These are phyloP conservation scores for Petrolisthes cinctipes DNA, from an alignment of 2,888 invertebrate species.

Conservation along the genomic window DNA sequence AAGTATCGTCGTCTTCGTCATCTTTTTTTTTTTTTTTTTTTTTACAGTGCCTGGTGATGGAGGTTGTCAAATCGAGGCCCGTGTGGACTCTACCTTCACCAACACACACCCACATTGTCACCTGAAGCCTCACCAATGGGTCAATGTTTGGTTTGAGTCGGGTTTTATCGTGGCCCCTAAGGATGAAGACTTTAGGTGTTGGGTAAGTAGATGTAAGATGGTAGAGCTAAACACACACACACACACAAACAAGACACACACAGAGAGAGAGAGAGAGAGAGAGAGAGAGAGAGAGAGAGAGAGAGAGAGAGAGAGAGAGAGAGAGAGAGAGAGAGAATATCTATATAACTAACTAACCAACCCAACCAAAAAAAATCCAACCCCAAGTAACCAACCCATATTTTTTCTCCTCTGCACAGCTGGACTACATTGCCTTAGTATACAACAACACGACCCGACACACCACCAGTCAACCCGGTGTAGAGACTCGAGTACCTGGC, in stretches of 20 bases:
- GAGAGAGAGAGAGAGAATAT: too few species aligned
- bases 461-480: slow-evolving; percentile 85
- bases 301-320: slow-evolving; percentile 5
- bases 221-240: too few species aligned
- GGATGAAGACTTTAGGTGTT: slow-evolving; percentile 92
- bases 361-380: too few species aligned
- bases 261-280: too few species aligned
- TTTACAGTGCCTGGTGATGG: slow-evolving; percentile 94
- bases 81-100: slow-evolving; percentile 72
- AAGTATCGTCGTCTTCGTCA: too few species aligned
- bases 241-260: too few species aligned
- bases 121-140: slow-evolving; percentile 82
- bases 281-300: slow-evolving; percentile 21
- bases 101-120: slow-evolving; percentile 75
- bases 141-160: slow-evolving; percentile 94
- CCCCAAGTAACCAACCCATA: background rate
- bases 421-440: slow-evolving; percentile 85
- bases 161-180: slow-evolving; percentile 88
- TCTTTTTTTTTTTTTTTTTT: too few species aligned
- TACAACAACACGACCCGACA: slow-evolving; percentile 88
- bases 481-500: slow-evolving; percentile 84
- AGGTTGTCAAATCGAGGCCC: slow-evolving; percentile 93
- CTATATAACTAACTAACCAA: background rate
- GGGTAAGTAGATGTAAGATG: slow-evolving; percentile 73
- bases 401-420: slow-evolving; percentile 69